Evolutionary conservation across 2,888 invertebrate species (phyloP).

Genomic region (Meganola albula): DNA sequence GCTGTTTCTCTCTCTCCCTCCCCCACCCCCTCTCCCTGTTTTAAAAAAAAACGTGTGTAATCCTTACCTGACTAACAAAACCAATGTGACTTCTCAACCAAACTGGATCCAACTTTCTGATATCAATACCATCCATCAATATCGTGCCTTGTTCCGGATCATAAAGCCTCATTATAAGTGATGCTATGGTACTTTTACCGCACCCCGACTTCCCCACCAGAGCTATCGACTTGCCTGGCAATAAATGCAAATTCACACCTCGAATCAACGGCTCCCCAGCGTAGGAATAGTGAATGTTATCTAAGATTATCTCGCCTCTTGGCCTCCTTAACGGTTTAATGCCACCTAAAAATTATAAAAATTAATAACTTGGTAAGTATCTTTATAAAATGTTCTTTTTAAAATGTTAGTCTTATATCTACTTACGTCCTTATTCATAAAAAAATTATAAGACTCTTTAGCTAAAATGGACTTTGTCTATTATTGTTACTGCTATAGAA

Average conservation of each 20-base stretch:
- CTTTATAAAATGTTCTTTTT: too few relatives aligned
- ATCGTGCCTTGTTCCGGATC: conserved; percentile 87
- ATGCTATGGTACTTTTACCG: conserved; percentile 95
- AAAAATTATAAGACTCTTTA: too few relatives aligned
- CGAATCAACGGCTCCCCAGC: conserved; percentile 78
- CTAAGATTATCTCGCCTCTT: conserved; percentile 85
- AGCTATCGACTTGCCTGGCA: conserved; percentile 85
- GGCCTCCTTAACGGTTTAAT: conserved; percentile 72
- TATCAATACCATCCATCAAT: conserved; percentile 85
- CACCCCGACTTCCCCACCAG: conserved; percentile 94
- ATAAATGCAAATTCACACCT: conserved; percentile 81
- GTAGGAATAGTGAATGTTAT: conserved; percentile 85
- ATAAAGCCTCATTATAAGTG: conserved; percentile 89
- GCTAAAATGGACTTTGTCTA: too few relatives aligned
- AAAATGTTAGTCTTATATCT: too few relatives aligned
- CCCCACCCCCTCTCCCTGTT: too few relatives aligned
- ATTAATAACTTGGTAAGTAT: too few relatives aligned
- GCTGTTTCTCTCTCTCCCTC: too few relatives aligned
- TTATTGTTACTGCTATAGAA: too few relatives aligned
- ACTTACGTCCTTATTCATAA: too few relatives aligned
- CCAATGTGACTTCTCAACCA: conserved; percentile 94
- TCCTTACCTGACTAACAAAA: conserved; percentile 87
- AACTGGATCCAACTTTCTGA: conserved; percentile 85
- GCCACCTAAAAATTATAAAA: conserved; percentile 73
- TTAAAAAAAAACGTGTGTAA: too few relatives aligned